Base-by-base conservation (phyloP, 2,888 invertebrate genomes). In the Tupiocoris notatus region DNA sequence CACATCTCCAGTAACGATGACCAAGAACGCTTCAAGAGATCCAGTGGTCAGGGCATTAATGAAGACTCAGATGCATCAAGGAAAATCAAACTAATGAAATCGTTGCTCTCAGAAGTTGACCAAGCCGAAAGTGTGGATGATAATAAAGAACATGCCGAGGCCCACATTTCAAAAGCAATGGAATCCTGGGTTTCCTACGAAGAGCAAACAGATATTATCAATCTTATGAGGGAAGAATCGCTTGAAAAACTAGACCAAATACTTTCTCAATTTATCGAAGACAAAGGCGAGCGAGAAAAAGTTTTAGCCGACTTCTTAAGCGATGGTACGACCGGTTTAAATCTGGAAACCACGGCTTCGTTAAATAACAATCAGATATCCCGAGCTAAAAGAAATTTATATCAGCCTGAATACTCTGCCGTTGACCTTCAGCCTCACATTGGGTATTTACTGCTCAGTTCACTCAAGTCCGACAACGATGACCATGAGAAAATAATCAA, bases 401-500 rank as follows among this genome's bases (percentile, higher is more conserved):
- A 7, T 12, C 39, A 39, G 12, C n/a, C n/a, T n/a, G 39, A 39
- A 39, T 7, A 39, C 39, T 7, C 39, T 12, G 39, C 39, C 3
- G 6, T 12, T 39, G 39, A 12, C 3, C 6, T 39, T 12, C n/a
- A n/a, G n/a, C 39, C 39, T 7, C 39, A 39, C 3, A 39, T 39
- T 39, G 39, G 39, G 12, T 39, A 39, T 12, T 12, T 39, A 12
- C 39, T 39, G 39, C 12, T 39, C 6, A 39, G 6, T 12, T 7
- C 39, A 7, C 39, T 39, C 6, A 39, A 39, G 12, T 39, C 39
- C 6, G 39, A 39, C 3, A 12, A 39, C 12, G 39, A 39, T 39
- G 23, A 59, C 68, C 20, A 61, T 54, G 76, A 66, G 2, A 57
- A 65, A 56, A 62, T 76, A 7, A 54, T 78, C 18, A 78, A 78